Conservation (phyloP, 2,113 vertebrate genomes). For the Suncus etruscus region DNA sequence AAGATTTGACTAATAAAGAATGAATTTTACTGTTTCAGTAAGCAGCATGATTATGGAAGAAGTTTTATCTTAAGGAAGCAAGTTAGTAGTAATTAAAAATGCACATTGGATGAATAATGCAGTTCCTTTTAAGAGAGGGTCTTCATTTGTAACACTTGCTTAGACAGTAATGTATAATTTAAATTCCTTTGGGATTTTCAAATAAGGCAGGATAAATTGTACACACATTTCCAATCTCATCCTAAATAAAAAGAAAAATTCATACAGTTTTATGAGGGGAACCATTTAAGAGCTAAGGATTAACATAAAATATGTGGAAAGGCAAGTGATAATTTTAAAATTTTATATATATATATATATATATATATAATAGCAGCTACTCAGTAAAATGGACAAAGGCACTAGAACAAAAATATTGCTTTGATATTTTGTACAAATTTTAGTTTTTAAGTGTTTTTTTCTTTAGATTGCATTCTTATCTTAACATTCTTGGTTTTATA, state of each 20-base stretch:
- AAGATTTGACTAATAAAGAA: slow-evolving; percentile 43
- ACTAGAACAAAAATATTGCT: slow-evolving; percentile 48
- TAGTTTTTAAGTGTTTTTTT: not conserved
- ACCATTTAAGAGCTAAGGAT: slow-evolving; percentile 42
- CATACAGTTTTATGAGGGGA: not conserved
- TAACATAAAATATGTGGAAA: slow-evolving; percentile 46
- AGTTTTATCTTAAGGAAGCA: slow-evolving; percentile 52
- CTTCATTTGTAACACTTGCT: slow-evolving; percentile 33
- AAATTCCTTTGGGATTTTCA: slow-evolving; percentile 62
- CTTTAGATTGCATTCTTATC: slow-evolving; percentile 21
- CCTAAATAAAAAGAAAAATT: slow-evolving; percentile 54
- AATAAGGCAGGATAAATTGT: slow-evolving; percentile 43
- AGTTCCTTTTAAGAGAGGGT: slow-evolving; percentile 62
- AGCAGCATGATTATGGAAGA: slow-evolving; percentile 47
- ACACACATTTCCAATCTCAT: not conserved
- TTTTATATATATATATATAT: not conserved
- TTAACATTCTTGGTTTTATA: no score
- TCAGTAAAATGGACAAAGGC: not conserved
- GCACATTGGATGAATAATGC: slow-evolving; percentile 63
- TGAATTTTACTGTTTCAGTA: slow-evolving; percentile 35
- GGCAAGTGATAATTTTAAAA: slow-evolving; percentile 36
- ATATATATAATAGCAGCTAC: not conserved
- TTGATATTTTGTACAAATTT: slow-evolving; percentile 40
- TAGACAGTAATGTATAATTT: slow-evolving; percentile 64
- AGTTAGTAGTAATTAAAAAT: slow-evolving; percentile 67